Conservation (phyloP, 2,888 invertebrate genomes). For the Campoplex nolae region DNA sequence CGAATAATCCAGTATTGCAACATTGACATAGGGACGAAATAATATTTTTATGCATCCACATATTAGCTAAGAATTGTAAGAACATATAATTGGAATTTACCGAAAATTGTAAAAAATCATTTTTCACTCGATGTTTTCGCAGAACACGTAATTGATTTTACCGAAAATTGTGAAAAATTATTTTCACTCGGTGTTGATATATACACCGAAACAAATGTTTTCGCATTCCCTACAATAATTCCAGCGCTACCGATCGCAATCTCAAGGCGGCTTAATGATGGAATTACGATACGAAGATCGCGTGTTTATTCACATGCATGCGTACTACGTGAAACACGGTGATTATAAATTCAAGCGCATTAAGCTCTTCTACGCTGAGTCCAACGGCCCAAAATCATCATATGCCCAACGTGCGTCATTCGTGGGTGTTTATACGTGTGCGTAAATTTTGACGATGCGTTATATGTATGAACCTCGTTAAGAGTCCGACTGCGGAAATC, state of each 20-base stretch:
- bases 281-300: conserved; percentile 50
- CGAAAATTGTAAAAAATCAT: no score
- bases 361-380: conserved; percentile 35
- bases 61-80: neutral
- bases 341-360: conserved; percentile 52
- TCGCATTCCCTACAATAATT: neutral
- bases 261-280: conserved; percentile 37
- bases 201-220: neutral
- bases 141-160: neutral
- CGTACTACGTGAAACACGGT: neutral
- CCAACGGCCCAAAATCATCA: conserved; percentile 26
- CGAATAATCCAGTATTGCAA: neutral
- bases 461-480: conserved; percentile 63
- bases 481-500: conserved; percentile 63
- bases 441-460: conserved; percentile 18
- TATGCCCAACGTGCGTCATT: neutral
- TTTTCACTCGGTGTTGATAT: neutral
- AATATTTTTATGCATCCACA: neutral
- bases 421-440: conserved; percentile 11
- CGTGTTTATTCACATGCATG: conserved; percentile 18
- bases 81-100: no score
- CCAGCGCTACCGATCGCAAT: conserved; percentile 44
- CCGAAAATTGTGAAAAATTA: neutral
- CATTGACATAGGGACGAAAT: neutral
- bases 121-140: no score